Percentiles rank a stretch among this genome's conserved stretches.
Conservation (phyloP, 2,113 vertebrate species). For the Scalopus aquaticus region DNA sequence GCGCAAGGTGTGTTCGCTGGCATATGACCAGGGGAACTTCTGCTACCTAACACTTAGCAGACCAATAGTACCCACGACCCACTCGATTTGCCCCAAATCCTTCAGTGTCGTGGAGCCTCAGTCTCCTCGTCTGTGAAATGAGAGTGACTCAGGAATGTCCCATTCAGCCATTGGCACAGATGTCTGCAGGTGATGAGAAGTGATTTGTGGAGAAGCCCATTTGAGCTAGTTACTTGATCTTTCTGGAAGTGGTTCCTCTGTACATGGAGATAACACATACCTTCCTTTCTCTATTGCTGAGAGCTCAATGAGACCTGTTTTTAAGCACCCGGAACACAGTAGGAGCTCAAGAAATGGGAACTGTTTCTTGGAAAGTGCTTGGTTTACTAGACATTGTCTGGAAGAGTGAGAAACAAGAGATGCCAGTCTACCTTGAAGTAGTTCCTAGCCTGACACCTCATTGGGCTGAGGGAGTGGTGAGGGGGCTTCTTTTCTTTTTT, state of each 20-base stretch:
- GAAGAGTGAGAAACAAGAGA: background rate
- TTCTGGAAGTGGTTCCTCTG: background rate
- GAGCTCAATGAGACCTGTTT: background rate
- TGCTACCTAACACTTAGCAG: background rate
- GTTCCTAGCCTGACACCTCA: background rate
- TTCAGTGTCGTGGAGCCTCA: background rate
- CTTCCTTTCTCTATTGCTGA: background rate
- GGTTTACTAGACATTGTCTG: background rate
- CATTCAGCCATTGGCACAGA: background rate
- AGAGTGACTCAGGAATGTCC: background rate
- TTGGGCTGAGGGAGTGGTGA: fast-evolving
- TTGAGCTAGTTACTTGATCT: background rate
- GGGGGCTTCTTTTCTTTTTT: background rate
- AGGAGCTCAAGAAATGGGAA: background rate
- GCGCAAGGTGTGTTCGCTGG: background rate
- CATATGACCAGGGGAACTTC: no score
- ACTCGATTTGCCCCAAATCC: no score
- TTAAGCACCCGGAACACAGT: background rate
- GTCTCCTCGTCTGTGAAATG: background rate
- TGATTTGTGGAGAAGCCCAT: background rate
- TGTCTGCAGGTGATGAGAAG: fast-evolving
- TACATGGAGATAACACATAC: background rate
- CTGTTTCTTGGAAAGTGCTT: background rate
- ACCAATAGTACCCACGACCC: background rate
- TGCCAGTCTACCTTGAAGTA: fast-evolving